Percentiles rank a stretch among this genome's conserved stretches.
Evolutionary conservation across 2,797 vertebrate species (phyloP).

Genomic region (Graptemys geographica): DNA sequence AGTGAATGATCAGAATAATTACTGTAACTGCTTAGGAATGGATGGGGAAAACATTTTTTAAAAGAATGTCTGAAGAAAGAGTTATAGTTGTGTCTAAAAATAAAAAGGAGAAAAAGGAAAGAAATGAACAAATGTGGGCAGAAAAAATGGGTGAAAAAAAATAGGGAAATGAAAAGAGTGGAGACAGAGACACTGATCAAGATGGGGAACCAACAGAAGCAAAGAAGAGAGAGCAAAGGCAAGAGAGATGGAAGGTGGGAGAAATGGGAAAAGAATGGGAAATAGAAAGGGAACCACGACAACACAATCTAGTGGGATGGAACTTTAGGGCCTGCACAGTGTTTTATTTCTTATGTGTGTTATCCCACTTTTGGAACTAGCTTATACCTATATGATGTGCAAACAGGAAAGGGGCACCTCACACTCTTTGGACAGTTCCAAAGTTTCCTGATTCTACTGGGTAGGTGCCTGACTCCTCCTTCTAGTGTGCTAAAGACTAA

Average conservation of each 20-base stretch:
- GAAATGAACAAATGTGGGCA: accelerated
- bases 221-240: background rate
- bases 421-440: background rate
- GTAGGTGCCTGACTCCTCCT: background rate
- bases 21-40: background rate
- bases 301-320: background rate
- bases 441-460: background rate
- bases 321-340: background rate
- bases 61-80: background rate
- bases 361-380: background rate
- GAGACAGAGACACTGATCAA: background rate
- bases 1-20: background rate
- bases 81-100: background rate
- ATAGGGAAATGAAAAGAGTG: background rate
- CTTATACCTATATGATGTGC: background rate
- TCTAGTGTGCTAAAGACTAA: background rate
- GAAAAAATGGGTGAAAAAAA: background rate
- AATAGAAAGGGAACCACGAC: background rate
- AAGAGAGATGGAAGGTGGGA: background rate
- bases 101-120: background rate
- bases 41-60: background rate
- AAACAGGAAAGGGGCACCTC: background rate
- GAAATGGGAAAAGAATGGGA: background rate
- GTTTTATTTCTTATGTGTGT: background rate
- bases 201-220: background rate